Evolutionary conservation across 2,113 vertebrate species (phyloP).

Genomic region (Pteruthius melanotis): DNA sequence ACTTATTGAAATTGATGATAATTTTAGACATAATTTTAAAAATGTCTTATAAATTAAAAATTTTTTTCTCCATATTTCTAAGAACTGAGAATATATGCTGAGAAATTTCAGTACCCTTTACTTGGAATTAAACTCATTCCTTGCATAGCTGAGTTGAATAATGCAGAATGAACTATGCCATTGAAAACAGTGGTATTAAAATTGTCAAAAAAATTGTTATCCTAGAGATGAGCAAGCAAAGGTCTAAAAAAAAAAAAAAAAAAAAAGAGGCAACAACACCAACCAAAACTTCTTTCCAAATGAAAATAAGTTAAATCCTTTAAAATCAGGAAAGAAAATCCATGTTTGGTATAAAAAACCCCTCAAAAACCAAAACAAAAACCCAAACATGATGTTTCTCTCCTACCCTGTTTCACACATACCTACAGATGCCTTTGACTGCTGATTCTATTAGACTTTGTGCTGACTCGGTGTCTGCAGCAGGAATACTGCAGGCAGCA

Average conservation of each 20-base stretch:
- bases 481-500: conserved; percentile 53
- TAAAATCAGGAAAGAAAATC: neutral
- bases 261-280: rapidly evolving
- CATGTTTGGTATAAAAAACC: neutral
- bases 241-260: neutral
- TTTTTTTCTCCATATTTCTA: neutral
- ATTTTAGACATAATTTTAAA: neutral
- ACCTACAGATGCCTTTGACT: neutral
- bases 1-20: neutral
- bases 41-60: neutral
- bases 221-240: neutral
- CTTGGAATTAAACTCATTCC: neutral
- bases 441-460: conserved; percentile 52
- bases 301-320: neutral
- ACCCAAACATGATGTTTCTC: neutral
- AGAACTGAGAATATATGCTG: neutral
- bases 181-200: neutral
- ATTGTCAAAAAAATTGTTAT: neutral
- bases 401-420: neutral
- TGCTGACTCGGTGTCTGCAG: conserved; percentile 78
- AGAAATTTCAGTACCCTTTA: neutral
- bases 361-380: neutral
- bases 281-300: neutral
- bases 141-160: neutral
- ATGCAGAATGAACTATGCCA: neutral